Evolutionary conservation across 2,113 vertebrate genomes (phyloP).

Genomic region (Ciconia stormi): DNA sequence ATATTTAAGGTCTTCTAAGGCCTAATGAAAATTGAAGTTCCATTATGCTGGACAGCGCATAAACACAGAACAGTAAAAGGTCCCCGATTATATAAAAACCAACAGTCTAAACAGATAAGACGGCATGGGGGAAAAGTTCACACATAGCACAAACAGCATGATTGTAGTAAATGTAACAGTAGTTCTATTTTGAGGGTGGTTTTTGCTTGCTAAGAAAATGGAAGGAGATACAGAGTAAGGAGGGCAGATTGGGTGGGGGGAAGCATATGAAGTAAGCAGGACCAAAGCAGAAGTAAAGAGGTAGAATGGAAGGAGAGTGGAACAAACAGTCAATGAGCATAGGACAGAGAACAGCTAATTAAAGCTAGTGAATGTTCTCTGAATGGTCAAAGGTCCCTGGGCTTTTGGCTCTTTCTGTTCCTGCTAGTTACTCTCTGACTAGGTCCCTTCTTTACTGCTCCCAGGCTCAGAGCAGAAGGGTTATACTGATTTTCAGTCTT

Average conservation of each 20-base stretch:
- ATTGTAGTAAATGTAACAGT: neutral
- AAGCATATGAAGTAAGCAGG: neutral
- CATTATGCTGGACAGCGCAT: neutral
- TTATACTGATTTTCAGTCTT: neutral
- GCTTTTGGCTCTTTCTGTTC: neutral
- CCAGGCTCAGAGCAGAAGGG: neutral
- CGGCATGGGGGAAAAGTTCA: slow-evolving; percentile 29
- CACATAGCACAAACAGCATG: neutral
- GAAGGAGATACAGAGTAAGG: neutral
- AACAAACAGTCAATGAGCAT: neutral
- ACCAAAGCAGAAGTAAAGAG: neutral
- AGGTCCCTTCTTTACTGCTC: neutral
- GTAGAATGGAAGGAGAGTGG: neutral
- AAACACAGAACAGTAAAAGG: neutral
- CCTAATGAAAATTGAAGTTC: neutral
- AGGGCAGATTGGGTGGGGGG: neutral
- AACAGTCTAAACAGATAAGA: slow-evolving; percentile 5
- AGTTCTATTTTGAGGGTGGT: neutral
- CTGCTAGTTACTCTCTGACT: neutral
- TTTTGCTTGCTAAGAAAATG: neutral
- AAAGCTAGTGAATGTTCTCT: neutral
- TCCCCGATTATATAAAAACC: neutral
- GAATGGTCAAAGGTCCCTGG: slow-evolving; percentile 30
- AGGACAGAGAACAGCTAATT: slow-evolving; percentile 10
- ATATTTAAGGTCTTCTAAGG: neutral